Evolutionary conservation across 2,888 invertebrate genomes (phyloP).

Genomic region (Cephalotes varians): DNA sequence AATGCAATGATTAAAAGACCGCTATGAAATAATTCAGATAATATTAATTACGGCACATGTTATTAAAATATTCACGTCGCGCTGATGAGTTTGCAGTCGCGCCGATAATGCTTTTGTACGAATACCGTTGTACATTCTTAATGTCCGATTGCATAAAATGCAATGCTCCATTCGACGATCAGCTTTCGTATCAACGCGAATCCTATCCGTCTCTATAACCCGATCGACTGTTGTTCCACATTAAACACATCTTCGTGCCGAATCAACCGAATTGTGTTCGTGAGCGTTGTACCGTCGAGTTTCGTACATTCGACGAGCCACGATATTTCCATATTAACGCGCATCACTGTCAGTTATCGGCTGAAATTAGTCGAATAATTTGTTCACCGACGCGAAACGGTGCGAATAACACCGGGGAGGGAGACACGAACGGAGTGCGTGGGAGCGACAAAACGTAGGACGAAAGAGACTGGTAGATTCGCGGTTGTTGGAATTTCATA

Average conservation of each 20-base stretch:
- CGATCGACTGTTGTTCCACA: slow-evolving; percentile 23
- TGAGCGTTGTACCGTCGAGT: not conserved
- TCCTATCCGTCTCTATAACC: not conserved
- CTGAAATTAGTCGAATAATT: slow-evolving; percentile 68
- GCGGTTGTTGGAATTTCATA: slow-evolving; percentile 49
- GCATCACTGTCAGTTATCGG: slow-evolving; percentile 60
- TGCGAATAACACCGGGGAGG: slow-evolving; percentile 11
- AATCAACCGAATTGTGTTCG: slow-evolving; percentile 11
- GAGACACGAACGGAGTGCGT: not conserved
- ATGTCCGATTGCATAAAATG: slow-evolving; percentile 7
- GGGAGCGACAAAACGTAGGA: slow-evolving; percentile 38
- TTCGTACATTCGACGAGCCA: slow-evolving; percentile 43
- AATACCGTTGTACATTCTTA: slow-evolving; percentile 44
- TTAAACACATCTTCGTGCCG: slow-evolving; percentile 47
- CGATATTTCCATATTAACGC: slow-evolving; percentile 64
- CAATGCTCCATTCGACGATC: not conserved
- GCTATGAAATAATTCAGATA: slow-evolving; percentile 55
- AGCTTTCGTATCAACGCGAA: slow-evolving; percentile 12
- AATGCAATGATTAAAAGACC: slow-evolving; percentile 56
- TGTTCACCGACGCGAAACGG: slow-evolving; percentile 49
- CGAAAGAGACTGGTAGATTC: slow-evolving; percentile 26
- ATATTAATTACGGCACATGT: slow-evolving; percentile 55
- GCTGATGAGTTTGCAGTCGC: slow-evolving; percentile 45
- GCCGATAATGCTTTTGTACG: slow-evolving; percentile 46
- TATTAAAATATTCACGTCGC: slow-evolving; percentile 54